Evolutionary conservation across 2,797 vertebrate genomes (phyloP).

Genomic region (Ctenosaura bakeri): DNA sequence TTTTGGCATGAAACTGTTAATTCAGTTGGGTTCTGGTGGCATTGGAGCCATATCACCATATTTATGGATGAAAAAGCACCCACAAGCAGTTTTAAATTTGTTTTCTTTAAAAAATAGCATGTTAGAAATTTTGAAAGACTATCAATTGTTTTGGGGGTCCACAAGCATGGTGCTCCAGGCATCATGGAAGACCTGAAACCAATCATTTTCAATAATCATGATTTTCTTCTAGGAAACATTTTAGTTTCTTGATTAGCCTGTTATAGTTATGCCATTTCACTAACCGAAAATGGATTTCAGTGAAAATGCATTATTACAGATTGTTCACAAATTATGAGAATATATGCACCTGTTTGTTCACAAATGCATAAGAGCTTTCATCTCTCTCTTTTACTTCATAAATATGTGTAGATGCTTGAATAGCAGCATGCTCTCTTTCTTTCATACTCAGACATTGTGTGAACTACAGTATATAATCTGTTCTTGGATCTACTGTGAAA

Average conservation of each 20-base stretch:
- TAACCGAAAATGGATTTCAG: not conserved
- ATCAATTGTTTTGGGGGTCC: too few relatives aligned
- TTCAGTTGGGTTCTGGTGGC: too few relatives aligned
- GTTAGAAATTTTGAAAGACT: too few relatives aligned
- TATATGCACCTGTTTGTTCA: not conserved
- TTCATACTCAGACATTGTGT: not conserved
- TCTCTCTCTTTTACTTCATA: not conserved
- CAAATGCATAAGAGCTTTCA: too few relatives aligned
- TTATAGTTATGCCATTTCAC: not conserved
- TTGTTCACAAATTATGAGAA: not conserved
- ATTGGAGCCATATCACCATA: too few relatives aligned
- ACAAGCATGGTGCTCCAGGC: too few relatives aligned
- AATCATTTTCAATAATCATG: not conserved
- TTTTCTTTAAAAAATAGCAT: too few relatives aligned
- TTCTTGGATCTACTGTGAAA: not conserved
- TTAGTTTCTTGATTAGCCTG: not conserved
- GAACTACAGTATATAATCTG: not conserved
- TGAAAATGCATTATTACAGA: not conserved
- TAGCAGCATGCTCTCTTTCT: not conserved
- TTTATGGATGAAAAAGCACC: too few relatives aligned
- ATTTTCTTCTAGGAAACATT: not conserved
- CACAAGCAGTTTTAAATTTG: too few relatives aligned
- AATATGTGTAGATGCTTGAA: not conserved
- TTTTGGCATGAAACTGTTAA: too few relatives aligned
- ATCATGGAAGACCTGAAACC: too few relatives aligned